Base-by-base conservation (phyloP, 64 coral and sea anemone genomes). In the Actinia equina region DNA sequence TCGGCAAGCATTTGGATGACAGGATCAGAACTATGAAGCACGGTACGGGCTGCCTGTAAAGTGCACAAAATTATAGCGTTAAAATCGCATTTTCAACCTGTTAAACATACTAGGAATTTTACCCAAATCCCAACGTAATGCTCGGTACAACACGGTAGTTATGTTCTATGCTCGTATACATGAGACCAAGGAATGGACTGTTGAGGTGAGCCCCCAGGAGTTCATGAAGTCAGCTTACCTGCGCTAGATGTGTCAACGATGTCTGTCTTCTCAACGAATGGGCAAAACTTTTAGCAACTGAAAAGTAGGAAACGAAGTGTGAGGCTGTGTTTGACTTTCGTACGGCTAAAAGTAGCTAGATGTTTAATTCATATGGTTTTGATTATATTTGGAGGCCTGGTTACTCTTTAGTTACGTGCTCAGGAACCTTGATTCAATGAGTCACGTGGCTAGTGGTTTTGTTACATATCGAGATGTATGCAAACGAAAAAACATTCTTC, bases 241-340 rank as follows among this genome's bases (percentile, higher is more conserved):
- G 94, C 49, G 97, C 97, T 17, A 99, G 87, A 78, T 99, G 97
- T 19, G 97, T 99, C 22, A 99, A 59, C 7, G 97, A 99, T 3
- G 97, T 99, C 84, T 99, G 93, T n/a, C 97, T 90, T 42, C 97
- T 88, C 9, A 99, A 88, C 15, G 97, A 99, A 41, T 99, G 93
- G 1, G 97, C 94, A 30, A 99, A 99, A 41, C 82, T 92, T 90
- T 99, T 95, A 80, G 97, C 97, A 86, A 99, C 97, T 99, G 88
- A 87, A 90, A 80, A 87, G 70, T 30, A 83, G 5, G 71, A 43
- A 82, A 41, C 13, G 1, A 74, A 74, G 25, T 41, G 4, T 42
- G 13, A 30, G 25, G 26, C 14, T 74, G 3, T 11, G 69, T 65
- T 65, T 2, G 46, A 8, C 46, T 60, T 60, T 17, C 59, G 18